Base-by-base conservation (phyloP, 2,888 invertebrate genomes). In the Himalopsyche kuldschensis region DNA sequence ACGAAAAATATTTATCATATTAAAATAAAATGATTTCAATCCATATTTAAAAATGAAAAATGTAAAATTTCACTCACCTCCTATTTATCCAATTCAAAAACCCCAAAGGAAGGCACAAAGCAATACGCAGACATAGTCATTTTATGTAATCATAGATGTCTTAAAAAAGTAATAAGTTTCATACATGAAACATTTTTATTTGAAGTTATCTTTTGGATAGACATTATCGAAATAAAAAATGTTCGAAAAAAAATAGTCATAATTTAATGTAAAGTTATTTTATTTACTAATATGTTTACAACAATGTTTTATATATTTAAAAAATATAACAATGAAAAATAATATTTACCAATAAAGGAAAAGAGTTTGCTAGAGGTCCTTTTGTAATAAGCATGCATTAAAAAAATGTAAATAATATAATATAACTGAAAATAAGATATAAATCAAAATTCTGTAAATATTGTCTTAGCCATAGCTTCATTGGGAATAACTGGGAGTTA, bases 51-150 rank as follows among this genome's bases (percentile, higher is more conserved):
- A n/a, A 8, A 35, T 3, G 35, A 35, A 35, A 41, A 1, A 15
- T 15, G 11, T 32, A 8, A 75, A 75, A 31, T 15, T 69, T 32
- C 41, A 88, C 91, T 91, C 89, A 92, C 91, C 91, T 91, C 90
- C 91, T 91, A 89, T 90, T 80, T 82, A 46, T 80, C 84, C 81
- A 32, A 80, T 48, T 30, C 20, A 76, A 91, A 87, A 88, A 88
- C 87, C 87, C 88, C 88, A 86, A 87, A 88, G 88, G 89, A 88
- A 89, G 89, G 91, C 91, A 90, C 88, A 89, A 91, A 91, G 90
- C 90, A 90, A 88, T 89, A 89, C 89, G 88, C 90, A 90, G 89
- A 89, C 89, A 91, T 89, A 90, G 90, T 89, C 89, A 90, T 90
- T 89, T 88, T 88, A 87, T 85, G 35, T 55, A 81, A 81, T 35